Base-by-base conservation (phyloP, 2,888 invertebrate genomes). In the Tenodera sinensis region DNA sequence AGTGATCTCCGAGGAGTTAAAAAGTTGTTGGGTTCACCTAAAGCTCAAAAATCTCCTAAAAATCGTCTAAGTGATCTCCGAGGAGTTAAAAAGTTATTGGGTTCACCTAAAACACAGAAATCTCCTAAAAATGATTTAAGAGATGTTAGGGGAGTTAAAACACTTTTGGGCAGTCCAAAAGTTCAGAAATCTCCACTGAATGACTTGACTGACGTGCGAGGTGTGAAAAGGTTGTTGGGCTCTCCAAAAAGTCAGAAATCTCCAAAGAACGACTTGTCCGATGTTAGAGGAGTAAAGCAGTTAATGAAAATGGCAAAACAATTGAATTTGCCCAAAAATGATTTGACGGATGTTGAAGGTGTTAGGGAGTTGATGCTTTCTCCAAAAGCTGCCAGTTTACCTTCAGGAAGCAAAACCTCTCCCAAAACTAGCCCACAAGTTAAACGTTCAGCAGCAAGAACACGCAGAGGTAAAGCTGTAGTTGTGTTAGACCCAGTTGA, bases 1-100 rank as follows among this genome's bases (percentile, higher is more conserved):
- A 93, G 92, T 0, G 92, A 94, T 87, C 93, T 94, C 0, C 92
- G 93, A 0, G 94, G 94, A 1, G 93, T 94, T 0, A 94, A 93
- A 92, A 91, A 90, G 83, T 90, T 94, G 9, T 93, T 94, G 90
- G 92, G 90, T 15, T 91, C 92, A 25, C 92, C 92, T 84, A 91
- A 81, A 42, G 92, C 92, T 71, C 90, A 90, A 9, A 92, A 91
- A 54, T 92, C 93, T 0, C 93, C 94, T 0, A 92, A 92, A 87
- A 93, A 94, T 90, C 93, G 93, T 87, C 91, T 94, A 83, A 92
- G 92, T 14, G 93, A 94, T 90, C 92, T 94, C 0, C 91, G 93
- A 84, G 94, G 94, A 0, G 93, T 94, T 0, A 93, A 92, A 89
- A 91, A 91, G 14, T 90, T 94, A 86, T 93, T 94, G 90, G 91